A percentile compares a stretch with the other conserved stretches of the same genome.
phyloP scores from a whole-genome alignment of 2,797 vertebrate species.

The Clarias fuscus region DNA sequence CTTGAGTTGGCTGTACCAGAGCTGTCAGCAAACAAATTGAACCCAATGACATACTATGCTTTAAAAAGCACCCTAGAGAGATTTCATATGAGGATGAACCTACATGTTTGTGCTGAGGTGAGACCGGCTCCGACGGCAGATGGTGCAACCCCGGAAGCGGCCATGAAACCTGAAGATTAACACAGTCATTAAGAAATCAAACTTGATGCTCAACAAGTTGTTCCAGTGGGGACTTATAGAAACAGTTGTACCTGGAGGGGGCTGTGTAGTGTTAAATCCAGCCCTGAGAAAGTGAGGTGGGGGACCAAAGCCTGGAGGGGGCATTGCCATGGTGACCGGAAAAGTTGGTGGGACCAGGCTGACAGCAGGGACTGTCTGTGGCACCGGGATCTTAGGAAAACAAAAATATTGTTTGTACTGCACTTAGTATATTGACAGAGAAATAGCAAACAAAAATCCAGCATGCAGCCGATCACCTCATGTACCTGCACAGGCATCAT shows the following conservation, averaged over 20 bases:
- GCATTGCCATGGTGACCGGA: conserved; percentile 92
- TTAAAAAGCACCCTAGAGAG: conserved; percentile 23
- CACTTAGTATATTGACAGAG: not conserved
- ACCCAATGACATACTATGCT: not conserved
- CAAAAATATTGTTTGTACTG: not conserved
- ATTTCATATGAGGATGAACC: conserved; percentile 54
- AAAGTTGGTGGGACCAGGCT: conserved; percentile 91
- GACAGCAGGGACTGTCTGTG: conserved; percentile 88
- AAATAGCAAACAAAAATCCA: not conserved
- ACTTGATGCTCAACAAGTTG: not conserved
- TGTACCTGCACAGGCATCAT: conserved; percentile 92
- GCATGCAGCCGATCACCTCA: not conserved
- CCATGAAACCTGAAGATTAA: conserved; percentile 79
- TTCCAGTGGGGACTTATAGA: not conserved
- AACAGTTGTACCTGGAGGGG: conserved; percentile 86
- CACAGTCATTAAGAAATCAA: not conserved
- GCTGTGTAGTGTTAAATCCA: conserved; percentile 91
- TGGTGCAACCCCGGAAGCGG: conserved; percentile 82
- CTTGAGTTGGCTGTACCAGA: conserved; percentile 85
- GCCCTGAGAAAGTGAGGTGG: conserved; percentile 93
- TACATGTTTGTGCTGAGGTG: conserved; percentile 70
- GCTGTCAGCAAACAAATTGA: conserved; percentile 67
- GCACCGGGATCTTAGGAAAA: conserved; percentile 85
- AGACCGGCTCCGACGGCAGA: conserved; percentile 73
- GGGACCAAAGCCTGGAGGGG: conserved; percentile 91